Base-by-base conservation (phyloP, 1,140 invertebrate genomes). In the Aphaenogaster floridana region DNA sequence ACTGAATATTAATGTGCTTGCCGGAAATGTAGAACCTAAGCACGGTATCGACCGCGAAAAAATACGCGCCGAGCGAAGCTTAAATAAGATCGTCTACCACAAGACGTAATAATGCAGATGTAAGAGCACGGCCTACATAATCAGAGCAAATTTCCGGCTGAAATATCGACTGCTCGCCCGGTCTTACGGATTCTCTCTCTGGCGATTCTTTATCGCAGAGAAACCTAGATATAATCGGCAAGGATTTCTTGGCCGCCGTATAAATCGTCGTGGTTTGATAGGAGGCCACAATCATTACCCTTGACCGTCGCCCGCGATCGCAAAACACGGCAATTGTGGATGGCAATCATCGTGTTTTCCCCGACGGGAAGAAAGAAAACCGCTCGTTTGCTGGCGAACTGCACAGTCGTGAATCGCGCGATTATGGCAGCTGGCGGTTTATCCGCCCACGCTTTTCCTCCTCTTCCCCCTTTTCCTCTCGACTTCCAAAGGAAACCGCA, bases 101-200 rank as follows among this genome's bases (percentile, higher is more conserved):
- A 15, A 59, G 39, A 59, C 54, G 8, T 77, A 77, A 77, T 77
- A 77, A 77, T 77, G 39, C 74, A 77, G 54, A 77, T 42, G 52
- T 76, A 48, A 72, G 69, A 17, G 13, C 52, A 21, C 52, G 13
- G 21, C 21, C 8, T 61, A 59, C 54, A 42, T 74, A 76, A 57
- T 76, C 52, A 59, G 74, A 45, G 21, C 36, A 77, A 77, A 77
- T 77, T 76, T 76, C 72, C 36, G 72, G 5, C 7, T 42, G 54
- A 77, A 61, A 77, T 45, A 77, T 77, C 54, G 21, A 45, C 54
- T 57, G 6, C 36, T 77, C 21, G 36, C 4, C 15, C 36, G 15
- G 21, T 21, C 39, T 61, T 72, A 52, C 15, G 69, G 28, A 59
- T 21, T 77, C 39, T 61, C 54, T 76, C 21, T 61, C 34, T 13